phyloP scores from a whole-genome alignment of 1,140 invertebrate species.

The Heliconius hewitsoni region DNA sequence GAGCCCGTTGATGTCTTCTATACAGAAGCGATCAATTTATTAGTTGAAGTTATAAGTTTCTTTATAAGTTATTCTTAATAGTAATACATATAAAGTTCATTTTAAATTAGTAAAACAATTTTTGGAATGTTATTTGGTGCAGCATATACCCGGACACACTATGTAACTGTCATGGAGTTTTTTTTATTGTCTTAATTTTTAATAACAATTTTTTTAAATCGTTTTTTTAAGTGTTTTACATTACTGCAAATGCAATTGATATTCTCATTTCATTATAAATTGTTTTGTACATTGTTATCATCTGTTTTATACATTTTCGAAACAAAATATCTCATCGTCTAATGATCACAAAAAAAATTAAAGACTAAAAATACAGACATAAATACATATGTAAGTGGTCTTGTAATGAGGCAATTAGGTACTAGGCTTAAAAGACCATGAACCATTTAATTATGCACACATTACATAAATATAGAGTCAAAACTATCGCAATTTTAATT shows the following conservation, averaged over 20 bases:
- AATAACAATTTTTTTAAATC: background rate
- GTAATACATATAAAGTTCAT: background rate
- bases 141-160: background rate
- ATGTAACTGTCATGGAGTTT: no score
- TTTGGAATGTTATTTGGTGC: background rate
- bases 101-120: background rate
- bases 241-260: background rate
- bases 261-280: background rate
- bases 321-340: background rate
- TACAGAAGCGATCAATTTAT: constrained; percentile 5
- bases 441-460: constrained; percentile 32
- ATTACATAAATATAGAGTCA: constrained; percentile 31
- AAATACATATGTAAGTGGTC: background rate
- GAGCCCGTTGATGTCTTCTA: constrained; percentile 44
- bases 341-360: background rate
- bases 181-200: background rate
- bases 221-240: background rate
- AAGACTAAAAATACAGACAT: background rate
- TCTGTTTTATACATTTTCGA: no score
- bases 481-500: constrained; percentile 40
- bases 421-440: constrained; percentile 12
- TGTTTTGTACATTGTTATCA: background rate
- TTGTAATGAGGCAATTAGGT: constrained; percentile 25
- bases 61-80: background rate
- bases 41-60: background rate